Evolutionary conservation across 1,140 invertebrate genomes (phyloP), one percentile per base, ranked within the genome.

Genomic region (Tetramorium alpestre): DNA sequence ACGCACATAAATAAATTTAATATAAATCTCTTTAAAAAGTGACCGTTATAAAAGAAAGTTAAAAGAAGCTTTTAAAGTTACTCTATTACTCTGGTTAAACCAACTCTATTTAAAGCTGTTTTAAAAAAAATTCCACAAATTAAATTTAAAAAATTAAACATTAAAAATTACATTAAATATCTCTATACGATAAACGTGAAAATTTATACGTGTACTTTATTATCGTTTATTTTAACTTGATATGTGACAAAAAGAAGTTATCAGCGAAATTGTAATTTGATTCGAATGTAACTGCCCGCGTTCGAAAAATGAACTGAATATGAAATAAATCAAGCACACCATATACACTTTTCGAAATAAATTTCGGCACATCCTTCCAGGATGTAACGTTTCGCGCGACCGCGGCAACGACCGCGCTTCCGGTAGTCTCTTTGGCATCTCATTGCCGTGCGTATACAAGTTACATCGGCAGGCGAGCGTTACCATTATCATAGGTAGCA

Each of bases 401-500:
- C 51, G 49, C 18, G 18, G 22, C 44, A 60, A 51, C 11, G 38
- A 72, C 16, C 56, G 28, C 51, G n/a, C 44, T 47, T 25, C 16
- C 69, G 41, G 41, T 49, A 60, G 54, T 56, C 49, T 56, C n/a
- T 69, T 65, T 44, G 64, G 44, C 22, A 62, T 89, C 65, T 78
- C 85, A 81, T 78, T 85, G 78, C 49, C 13, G 58, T 6, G 22
- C 56, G 67, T 44, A 51, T 64, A 73, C 77, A 77, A 54, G 90
- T 89, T 38, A 54, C n/a, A 70, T 90, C 90, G 88, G 91, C 89
- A 87, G 87, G 85, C 87, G 87, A 70, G 89, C 89, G 90, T 93
- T 92, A 91, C 91, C 88, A 94, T 94, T 93, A 94, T 93, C 93
- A 93, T 94, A 91, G 92, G 90, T 87, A 90, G 84, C 87, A 86